These are phyloP conservation scores for Miichthys miiuy DNA, from an alignment of 2,797 vertebrate genomes.

Conservation along the genomic window DNA sequence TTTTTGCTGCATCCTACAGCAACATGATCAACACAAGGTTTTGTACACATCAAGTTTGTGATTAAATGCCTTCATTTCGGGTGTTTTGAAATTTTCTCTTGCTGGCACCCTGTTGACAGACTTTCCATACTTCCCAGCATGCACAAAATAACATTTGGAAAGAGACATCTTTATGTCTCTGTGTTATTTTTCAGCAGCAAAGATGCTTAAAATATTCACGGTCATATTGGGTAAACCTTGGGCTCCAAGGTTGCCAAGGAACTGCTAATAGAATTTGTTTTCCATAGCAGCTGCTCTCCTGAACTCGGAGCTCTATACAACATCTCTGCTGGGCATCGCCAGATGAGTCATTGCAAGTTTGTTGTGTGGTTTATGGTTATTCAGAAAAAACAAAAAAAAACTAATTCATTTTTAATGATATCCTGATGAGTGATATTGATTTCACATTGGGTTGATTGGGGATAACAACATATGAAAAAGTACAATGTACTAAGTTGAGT, in stretches of 20 bases:
- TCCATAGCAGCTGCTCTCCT: constrained; percentile 68
- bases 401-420: constrained; percentile 42
- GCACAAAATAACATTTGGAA: constrained; percentile 61
- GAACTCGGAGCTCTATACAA: constrained; percentile 45
- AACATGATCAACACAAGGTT: constrained; percentile 20
- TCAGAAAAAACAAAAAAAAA: constrained; percentile 26
- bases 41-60: constrained; percentile 39
- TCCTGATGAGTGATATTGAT: constrained; percentile 22
- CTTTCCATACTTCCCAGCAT: constrained; percentile 66
- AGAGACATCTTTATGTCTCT: constrained; percentile 56
- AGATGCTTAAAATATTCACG: constrained; percentile 70
- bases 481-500: not conserved
- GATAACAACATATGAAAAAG: not conserved
- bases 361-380: constrained; percentile 44
- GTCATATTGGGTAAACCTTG: constrained; percentile 65
- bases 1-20: constrained; percentile 9
- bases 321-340: constrained; percentile 55
- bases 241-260: constrained; percentile 62
- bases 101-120: constrained; percentile 51
- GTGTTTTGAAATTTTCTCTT: constrained; percentile 33
- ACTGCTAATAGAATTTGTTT: constrained; percentile 72
- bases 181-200: constrained; percentile 55
- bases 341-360: constrained; percentile 28
- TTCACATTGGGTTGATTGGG: constrained; percentile 13
- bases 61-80: constrained; percentile 39